Percentiles rank a stretch among this genome's conserved stretches.
Conservation (phyloP, 2,113 vertebrate species). For the Hydrolagus affinis region DNA sequence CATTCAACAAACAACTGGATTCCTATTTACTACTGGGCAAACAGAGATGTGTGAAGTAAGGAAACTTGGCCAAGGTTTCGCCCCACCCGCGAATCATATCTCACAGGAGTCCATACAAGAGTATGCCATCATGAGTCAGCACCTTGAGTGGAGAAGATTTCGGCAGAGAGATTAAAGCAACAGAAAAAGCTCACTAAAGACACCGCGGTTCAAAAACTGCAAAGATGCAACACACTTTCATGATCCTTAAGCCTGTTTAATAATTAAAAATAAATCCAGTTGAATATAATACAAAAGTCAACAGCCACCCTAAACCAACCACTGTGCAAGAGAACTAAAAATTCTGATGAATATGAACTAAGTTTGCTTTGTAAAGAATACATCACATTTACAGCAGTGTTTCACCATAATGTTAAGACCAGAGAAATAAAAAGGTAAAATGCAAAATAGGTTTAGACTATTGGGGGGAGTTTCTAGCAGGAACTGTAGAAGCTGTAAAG, state of each 20-base stretch:
- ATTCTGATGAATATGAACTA: slow-evolving; percentile 26
- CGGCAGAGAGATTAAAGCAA: too few relatives aligned
- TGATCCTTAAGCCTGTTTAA: slow-evolving; percentile 32
- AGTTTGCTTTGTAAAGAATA: slow-evolving; percentile 26
- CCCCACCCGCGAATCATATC: too few relatives aligned
- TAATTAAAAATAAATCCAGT: slow-evolving; percentile 33
- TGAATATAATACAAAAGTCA: slow-evolving; percentile 33
- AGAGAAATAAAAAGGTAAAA: slow-evolving; percentile 22
- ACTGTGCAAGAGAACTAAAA: slow-evolving; percentile 29
- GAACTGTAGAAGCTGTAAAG: slow-evolving; percentile 17
- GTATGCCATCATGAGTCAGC: too few relatives aligned
- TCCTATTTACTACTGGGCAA: too few relatives aligned
- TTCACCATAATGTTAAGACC: slow-evolving; percentile 29
- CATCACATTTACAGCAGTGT: slow-evolving; percentile 30
- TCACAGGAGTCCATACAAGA: too few relatives aligned
- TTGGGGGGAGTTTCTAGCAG: slow-evolving; percentile 6
- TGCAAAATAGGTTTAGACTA: slow-evolving; percentile 15
- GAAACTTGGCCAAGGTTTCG: too few relatives aligned
- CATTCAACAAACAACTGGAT: too few relatives aligned
- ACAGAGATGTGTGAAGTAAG: too few relatives aligned
- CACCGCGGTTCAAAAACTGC: background rate
- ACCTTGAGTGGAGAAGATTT: too few relatives aligned
- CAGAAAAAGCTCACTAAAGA: too few relatives aligned
- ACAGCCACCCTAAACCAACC: slow-evolving; percentile 30
- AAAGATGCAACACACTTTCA: slow-evolving; percentile 18